Conservation (phyloP, 2,888 invertebrate genomes). For the Lasius platythorax region DNA sequence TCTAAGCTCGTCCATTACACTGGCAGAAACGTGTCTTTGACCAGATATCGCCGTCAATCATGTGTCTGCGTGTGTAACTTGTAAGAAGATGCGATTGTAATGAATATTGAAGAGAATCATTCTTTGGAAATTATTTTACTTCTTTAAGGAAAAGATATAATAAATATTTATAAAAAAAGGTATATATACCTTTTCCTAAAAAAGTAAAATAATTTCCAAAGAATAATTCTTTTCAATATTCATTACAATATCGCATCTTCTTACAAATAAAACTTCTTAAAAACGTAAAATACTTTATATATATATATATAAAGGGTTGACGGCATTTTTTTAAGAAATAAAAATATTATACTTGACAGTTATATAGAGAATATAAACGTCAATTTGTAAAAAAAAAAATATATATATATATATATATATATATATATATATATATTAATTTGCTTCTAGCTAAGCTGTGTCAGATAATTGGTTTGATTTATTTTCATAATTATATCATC, state of each 20-base stretch:
- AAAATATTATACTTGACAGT: not conserved
- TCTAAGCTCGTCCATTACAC: constrained; percentile 3
- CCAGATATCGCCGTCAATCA: not conserved
- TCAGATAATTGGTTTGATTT: not conserved
- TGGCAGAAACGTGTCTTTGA: not conserved
- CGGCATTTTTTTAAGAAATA: not conserved
- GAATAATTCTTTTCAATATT: too few relatives aligned
- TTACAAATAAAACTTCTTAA: too few relatives aligned
- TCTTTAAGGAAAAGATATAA: not conserved
- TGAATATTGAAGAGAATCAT: not conserved
- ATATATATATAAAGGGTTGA: not conserved
- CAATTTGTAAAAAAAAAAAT: not conserved
- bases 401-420: not conserved
- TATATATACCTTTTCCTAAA: too few relatives aligned
- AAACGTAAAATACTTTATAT: too few relatives aligned
- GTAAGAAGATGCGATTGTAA: not conserved
- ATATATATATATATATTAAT: not conserved
- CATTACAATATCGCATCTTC: too few relatives aligned
- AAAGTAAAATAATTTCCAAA: too few relatives aligned
- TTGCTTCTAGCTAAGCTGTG: not conserved
- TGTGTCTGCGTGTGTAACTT: not conserved
- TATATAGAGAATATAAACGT: not conserved
- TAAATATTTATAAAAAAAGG: too few relatives aligned
- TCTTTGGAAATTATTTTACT: not conserved
- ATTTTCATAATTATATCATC: constrained; percentile 3